Base-by-base conservation (phyloP, 2,113 vertebrate genomes). In the Phyllopteryx taeniolatus region DNA sequence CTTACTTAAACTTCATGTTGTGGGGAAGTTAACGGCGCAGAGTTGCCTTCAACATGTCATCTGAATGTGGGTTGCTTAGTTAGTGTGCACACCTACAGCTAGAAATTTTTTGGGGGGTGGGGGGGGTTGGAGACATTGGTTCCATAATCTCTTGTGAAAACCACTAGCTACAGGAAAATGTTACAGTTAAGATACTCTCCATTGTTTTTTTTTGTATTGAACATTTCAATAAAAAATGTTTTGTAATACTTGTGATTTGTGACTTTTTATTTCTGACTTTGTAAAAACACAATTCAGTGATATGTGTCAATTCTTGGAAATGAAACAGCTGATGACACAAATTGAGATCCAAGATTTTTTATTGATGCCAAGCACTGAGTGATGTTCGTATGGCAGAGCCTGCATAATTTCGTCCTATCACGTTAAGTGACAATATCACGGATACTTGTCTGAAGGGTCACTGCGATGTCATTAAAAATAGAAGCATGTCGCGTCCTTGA, bases 161-260 rank as follows among this genome's bases (percentile, higher is more conserved):
- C 85, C 87, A 87, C 87, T 3, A 39, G 35, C 35, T 85, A 68
- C 70, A 75, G 51, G 68, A 84, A 67, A 73, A 73, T 10, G 20
- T 22, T 54, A 22, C 12, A 81, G 68, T 83, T 70, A 86, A 79
- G 72, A 89, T 75, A 59, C 76, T 83, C 74, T 87, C 81, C 82
- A 85, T 61, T 61, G 11, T 35, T 86, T 88, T 88, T 84, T 90
- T 93, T 92, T 92, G 86, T 91, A 92, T 83, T 82, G 77, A 86
- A 88, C 79, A 86, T 92, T 91, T 92, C 83, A 93, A 91, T 91
- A 92, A 93, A 93, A 67, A 53, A 71, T 85, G 87, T 89, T 66
- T 66, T 46, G n/a, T 66, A 47, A 80, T 86, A 80, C 14, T 53
- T 57, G 0, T 0, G 3, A 7, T 46, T 70, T 46, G 56, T 72